Evolutionary conservation across 2,888 invertebrate species (phyloP).

Genomic region (Endomychus coccineus): DNA sequence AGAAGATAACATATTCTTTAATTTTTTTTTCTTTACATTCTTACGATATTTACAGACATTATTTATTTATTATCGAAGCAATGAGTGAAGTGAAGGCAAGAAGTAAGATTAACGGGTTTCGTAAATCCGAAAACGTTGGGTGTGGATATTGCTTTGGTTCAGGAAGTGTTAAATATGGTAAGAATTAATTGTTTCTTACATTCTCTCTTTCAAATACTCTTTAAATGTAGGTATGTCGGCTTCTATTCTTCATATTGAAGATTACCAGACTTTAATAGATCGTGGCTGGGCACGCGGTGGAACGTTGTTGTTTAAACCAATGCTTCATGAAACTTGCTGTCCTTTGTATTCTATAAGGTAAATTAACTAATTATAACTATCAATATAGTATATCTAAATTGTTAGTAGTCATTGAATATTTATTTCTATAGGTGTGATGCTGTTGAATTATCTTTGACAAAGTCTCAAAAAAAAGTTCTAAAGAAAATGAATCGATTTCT

Average conservation of each 20-base stretch:
- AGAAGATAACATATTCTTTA: too few species aligned
- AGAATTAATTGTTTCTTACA: slow-evolving; percentile 27
- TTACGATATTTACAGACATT: too few species aligned
- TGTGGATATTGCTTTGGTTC: slow-evolving; percentile 79
- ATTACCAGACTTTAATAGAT: slow-evolving; percentile 90
- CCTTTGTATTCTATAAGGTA: slow-evolving; percentile 93
- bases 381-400: neutral
- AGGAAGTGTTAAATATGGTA: slow-evolving; percentile 70
- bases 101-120: too few species aligned
- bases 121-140: too few species aligned
- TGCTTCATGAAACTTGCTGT: slow-evolving; percentile 84
- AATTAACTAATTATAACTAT: too few species aligned
- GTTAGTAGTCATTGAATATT: neutral
- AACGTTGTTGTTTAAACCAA: slow-evolving; percentile 91
- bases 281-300: slow-evolving; percentile 97
- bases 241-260: slow-evolving; percentile 67
- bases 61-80: too few species aligned
- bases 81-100: too few species aligned
- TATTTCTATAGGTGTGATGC: slow-evolving; percentile 62
- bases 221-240: slow-evolving; percentile 80
- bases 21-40: too few species aligned
- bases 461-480: slow-evolving; percentile 89
- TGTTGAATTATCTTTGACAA: slow-evolving; percentile 67
- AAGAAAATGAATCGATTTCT: slow-evolving; percentile 74
- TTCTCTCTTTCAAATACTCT: neutral